Percentiles rank a stretch among this genome's conserved stretches.
phyloP scores from a whole-genome alignment of 64 coral and sea anemone genomes.

The Montipora efflorescens region DNA sequence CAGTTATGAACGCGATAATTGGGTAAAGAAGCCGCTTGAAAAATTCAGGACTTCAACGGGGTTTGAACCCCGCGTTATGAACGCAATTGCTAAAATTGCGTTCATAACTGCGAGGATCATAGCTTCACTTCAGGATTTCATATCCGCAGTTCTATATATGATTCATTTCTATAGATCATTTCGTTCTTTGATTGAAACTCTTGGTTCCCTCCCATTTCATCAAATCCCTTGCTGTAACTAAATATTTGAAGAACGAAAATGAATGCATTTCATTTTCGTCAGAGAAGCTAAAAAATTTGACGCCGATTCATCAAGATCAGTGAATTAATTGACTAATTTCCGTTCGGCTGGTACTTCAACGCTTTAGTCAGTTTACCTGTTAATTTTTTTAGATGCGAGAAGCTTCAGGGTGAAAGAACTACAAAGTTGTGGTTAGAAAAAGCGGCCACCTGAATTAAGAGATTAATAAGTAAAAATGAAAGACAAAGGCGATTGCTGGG shows the following conservation, averaged over 20 bases:
- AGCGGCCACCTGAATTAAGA: constrained; percentile 19
- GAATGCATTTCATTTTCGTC: not conserved
- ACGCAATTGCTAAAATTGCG: too few relatives aligned
- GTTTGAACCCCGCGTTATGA: too few relatives aligned
- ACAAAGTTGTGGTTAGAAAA: constrained; percentile 19
- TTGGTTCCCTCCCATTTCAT: constrained; percentile 25
- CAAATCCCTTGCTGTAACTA: not conserved
- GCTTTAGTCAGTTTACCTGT: not conserved
- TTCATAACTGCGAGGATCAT: too few relatives aligned
- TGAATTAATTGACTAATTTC: not conserved
- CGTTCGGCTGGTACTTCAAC: not conserved
- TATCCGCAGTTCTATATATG: too few relatives aligned
- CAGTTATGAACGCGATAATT: too few relatives aligned
- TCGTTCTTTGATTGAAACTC: constrained; percentile 27
- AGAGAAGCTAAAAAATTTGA: not conserved
- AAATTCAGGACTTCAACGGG: too few relatives aligned
- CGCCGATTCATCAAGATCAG: not conserved
- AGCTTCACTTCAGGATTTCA: too few relatives aligned
- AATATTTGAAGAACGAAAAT: constrained; percentile 24
- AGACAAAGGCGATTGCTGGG: too few relatives aligned
- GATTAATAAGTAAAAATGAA: constrained; percentile 39
- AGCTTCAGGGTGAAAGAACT: not conserved
- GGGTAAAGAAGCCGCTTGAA: too few relatives aligned
- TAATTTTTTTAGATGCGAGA: not conserved
- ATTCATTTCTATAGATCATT: not conserved